A percentile compares a stretch with the other conserved stretches of the same genome.
Evolutionary conservation across 2,888 invertebrate genomes (phyloP).

Genomic region (Diloba caeruleocephala): DNA sequence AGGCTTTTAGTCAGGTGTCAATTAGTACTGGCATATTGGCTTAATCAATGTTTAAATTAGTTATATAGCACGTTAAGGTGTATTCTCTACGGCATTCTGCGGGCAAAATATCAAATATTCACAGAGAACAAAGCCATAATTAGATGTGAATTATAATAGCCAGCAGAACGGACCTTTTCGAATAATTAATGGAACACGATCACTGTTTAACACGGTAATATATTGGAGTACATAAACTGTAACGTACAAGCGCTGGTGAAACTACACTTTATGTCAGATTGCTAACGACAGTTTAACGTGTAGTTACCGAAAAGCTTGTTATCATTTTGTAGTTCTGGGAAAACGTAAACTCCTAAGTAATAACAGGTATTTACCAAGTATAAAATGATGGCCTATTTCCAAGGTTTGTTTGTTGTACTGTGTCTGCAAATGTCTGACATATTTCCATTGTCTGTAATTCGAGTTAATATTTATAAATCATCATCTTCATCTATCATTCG

Average conservation of each 20-base stretch:
- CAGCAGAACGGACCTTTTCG: conserved; percentile 7
- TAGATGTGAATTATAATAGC: conserved; percentile 14
- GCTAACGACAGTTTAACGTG: neutral
- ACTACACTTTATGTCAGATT: neutral
- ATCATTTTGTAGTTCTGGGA: neutral
- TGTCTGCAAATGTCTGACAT: too few species aligned
- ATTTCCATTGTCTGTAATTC: too few species aligned
- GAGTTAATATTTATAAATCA: too few species aligned
- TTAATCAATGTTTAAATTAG: conserved; percentile 21
- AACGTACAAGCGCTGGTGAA: neutral
- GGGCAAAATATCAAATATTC: conserved; percentile 21
- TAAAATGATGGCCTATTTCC: neutral
- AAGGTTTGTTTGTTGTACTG: too few species aligned
- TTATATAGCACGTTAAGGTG: neutral
- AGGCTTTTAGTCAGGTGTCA: conserved; percentile 13
- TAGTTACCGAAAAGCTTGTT: conserved; percentile 1
- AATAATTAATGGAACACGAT: conserved; percentile 17
- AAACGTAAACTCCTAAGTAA: neutral
- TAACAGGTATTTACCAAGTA: neutral
- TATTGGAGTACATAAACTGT: neutral
- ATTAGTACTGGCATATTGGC: conserved; percentile 16
- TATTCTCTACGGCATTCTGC: too few species aligned
- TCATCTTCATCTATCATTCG: too few species aligned
- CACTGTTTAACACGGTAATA: neutral
- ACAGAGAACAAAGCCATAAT: conserved; percentile 23